Evolutionary conservation across 2,888 invertebrate species (phyloP).

Genomic region (Lithophane socia): DNA sequence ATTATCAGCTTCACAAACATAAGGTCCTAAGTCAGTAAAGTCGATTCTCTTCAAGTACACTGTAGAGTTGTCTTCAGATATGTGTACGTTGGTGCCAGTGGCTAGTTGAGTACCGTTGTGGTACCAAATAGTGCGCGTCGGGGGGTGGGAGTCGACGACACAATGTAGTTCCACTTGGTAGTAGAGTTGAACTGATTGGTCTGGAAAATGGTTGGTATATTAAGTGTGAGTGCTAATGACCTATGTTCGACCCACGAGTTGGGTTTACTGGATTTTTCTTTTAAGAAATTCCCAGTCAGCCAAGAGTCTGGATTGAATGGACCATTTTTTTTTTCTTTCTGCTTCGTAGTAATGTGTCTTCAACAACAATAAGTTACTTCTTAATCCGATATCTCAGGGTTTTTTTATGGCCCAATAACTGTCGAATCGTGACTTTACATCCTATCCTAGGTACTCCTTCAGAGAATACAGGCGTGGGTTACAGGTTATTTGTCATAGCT

Average conservation of each 20-base stretch:
- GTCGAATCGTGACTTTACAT: too few relatives aligned
- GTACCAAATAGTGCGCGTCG: slow-evolving; percentile 74
- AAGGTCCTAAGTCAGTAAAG: slow-evolving; percentile 84
- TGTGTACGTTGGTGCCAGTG: slow-evolving; percentile 64
- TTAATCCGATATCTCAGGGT: too few relatives aligned
- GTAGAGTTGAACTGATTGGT: slow-evolving; percentile 77
- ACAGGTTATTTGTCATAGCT: too few relatives aligned
- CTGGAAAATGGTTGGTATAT: slow-evolving; percentile 67
- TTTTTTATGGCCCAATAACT: too few relatives aligned
- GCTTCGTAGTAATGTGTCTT: too few relatives aligned
- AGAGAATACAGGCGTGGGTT: too few relatives aligned
- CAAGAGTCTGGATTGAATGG: not conserved
- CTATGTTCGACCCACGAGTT: not conserved
- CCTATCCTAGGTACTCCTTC: too few relatives aligned
- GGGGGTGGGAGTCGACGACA: slow-evolving; percentile 74
- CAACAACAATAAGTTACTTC: too few relatives aligned
- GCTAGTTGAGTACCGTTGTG: slow-evolving; percentile 78
- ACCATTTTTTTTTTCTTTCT: too few relatives aligned
- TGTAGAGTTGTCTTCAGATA: slow-evolving; percentile 71
- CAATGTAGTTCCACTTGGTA: slow-evolving; percentile 76
- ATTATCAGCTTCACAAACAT: slow-evolving; percentile 89
- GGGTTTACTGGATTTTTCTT: not conserved
- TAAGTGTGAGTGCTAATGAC: not conserved
- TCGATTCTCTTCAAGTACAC: slow-evolving; percentile 76
- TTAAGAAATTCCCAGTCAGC: not conserved